Percentiles rank a stretch among this genome's conserved stretches.
Conservation (phyloP, 1,140 invertebrate species). For the Bilobella aurantiaca region DNA sequence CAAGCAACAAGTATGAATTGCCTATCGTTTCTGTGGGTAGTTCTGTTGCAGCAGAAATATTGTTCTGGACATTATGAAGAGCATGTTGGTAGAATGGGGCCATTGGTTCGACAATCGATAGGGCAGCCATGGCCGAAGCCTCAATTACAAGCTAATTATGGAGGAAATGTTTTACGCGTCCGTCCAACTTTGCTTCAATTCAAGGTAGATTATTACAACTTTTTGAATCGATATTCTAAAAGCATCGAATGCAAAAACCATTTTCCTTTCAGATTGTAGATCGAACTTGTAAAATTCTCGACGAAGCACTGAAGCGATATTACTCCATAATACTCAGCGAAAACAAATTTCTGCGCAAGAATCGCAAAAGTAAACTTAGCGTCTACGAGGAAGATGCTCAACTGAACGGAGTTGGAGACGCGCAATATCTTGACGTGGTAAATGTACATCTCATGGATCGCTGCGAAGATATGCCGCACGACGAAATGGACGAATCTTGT, state of each 20-base stretch:
- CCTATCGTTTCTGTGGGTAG: background rate
- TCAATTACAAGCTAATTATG: slow-evolving; percentile 28
- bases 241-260: slow-evolving; percentile 8
- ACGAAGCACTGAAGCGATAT: slow-evolving; percentile 48
- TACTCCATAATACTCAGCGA: slow-evolving; percentile 37
- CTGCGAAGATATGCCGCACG: slow-evolving; percentile 50
- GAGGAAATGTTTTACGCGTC: slow-evolving; percentile 34
- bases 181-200: slow-evolving; percentile 35
- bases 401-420: background rate
- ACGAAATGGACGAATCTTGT: slow-evolving; percentile 63
- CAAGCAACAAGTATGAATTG: background rate
- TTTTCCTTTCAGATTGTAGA: slow-evolving; percentile 36
- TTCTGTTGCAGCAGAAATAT: background rate
- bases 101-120: slow-evolving; percentile 31
- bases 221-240: too few species aligned
- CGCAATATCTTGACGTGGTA: slow-evolving; percentile 39
- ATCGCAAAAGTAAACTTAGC: background rate
- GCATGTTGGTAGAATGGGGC: background rate
- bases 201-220: slow-evolving; percentile 24
- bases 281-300: slow-evolving; percentile 47
- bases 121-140: slow-evolving; percentile 44
- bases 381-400: background rate
- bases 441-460: slow-evolving; percentile 44
- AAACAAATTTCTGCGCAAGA: background rate
- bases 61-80: background rate